phyloP scores from a whole-genome alignment of 2,113 vertebrate genomes.

The Aphelocoma coerulescens region DNA sequence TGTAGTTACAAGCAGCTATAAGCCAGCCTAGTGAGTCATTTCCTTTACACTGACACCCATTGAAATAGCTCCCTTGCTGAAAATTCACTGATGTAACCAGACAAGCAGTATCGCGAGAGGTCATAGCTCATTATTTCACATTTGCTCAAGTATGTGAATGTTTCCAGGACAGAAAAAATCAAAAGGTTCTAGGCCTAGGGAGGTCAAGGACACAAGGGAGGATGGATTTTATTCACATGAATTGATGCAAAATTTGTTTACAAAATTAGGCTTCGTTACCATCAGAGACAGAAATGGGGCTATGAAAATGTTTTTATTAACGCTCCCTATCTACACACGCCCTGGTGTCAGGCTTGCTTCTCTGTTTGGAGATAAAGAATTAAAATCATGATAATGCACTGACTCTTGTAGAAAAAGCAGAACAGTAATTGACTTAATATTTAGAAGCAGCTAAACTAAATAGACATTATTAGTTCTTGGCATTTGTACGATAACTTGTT shows the following conservation, averaged over 20 bases:
- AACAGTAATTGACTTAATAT: conserved; percentile 24
- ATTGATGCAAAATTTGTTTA: not conserved
- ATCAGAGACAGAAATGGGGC: not conserved
- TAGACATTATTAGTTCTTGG: conserved; percentile 17
- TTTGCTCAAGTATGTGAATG: conserved; percentile 21
- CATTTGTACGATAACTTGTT: conserved; percentile 28
- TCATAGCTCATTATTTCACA: conserved; percentile 40
- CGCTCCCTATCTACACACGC: not conserved
- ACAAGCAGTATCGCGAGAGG: conserved; percentile 53
- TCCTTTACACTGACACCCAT: conserved; percentile 36
- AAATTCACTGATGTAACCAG: conserved; percentile 39
- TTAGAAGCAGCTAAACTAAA: conserved; percentile 37
- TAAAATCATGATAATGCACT: not conserved
- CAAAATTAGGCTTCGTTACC: not conserved
- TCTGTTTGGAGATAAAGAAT: not conserved
- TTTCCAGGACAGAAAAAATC: not conserved
- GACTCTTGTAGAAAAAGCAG: not conserved
- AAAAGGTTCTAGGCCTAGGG: not conserved
- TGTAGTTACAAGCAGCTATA: conserved; percentile 6
- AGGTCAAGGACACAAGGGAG: not conserved
- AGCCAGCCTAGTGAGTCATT: conserved; percentile 46
- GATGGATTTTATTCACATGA: not conserved
- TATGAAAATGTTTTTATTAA: not conserved
- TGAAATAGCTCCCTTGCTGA: conserved; percentile 27
- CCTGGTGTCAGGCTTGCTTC: not conserved